These are phyloP conservation scores for Gonocerus acuteangulatus DNA, from an alignment of 2,888 invertebrate genomes.

Conservation along the genomic window DNA sequence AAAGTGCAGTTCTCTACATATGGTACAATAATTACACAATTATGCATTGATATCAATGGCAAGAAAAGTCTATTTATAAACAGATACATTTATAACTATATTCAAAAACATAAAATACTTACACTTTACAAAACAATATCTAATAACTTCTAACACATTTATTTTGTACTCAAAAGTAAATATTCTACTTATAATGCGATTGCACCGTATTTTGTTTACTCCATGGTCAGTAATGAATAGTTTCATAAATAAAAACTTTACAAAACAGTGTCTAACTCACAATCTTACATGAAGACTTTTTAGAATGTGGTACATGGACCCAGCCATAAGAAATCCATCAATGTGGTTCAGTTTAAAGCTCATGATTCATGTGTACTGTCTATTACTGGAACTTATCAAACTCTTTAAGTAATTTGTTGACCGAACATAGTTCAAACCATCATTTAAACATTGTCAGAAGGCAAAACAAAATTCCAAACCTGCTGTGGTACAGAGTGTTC, in stretches of 20 bases:
- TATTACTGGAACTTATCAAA: conserved; percentile 12
- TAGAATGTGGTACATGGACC: conserved; percentile 33
- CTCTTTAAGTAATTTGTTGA: conserved; percentile 2
- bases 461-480: conserved; percentile 19
- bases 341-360: conserved; percentile 18
- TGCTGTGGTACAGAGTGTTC: conserved; percentile 24
- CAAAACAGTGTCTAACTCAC: conserved; percentile 29
- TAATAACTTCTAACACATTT: conserved; percentile 30
- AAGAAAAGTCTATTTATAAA: conserved; percentile 25
- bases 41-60: conserved; percentile 20
- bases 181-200: conserved; percentile 28
- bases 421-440: too few species aligned
- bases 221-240: conserved; percentile 11
- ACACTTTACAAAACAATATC: conserved; percentile 26
- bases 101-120: conserved; percentile 24
- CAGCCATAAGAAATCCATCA: conserved; percentile 33
- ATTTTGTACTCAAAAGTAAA: conserved; percentile 31
- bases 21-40: conserved; percentile 9
- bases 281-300: conserved; percentile 27
- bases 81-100: conserved; percentile 23
- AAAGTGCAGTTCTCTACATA: conserved; percentile 21
- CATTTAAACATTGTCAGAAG: background rate
- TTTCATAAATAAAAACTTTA: conserved; percentile 23
- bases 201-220: conserved; percentile 19
- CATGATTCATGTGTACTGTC: conserved; percentile 9